These are phyloP conservation scores for Cercopithecus mona DNA, from an alignment of 2,113 vertebrate species.

Conservation along the genomic window DNA sequence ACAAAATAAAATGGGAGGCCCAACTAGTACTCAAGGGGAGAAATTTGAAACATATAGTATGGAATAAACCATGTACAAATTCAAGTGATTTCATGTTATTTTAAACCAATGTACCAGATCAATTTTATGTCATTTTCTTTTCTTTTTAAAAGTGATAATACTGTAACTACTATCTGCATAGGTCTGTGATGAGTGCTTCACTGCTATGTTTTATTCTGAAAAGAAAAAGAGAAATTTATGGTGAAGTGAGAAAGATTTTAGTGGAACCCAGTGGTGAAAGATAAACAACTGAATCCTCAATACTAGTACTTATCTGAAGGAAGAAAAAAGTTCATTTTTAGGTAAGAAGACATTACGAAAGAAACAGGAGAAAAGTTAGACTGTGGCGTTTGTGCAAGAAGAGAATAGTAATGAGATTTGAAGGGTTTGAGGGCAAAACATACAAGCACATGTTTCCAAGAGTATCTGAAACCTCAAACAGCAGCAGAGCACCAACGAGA, in stretches of 20 bases:
- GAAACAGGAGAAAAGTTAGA: conserved; percentile 47
- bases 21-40: neutral
- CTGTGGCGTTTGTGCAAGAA: neutral
- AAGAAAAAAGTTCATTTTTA: neutral
- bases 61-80: conserved; percentile 51
- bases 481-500: neutral
- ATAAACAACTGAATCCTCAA: neutral
- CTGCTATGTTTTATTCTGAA: conserved; percentile 54
- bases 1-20: neutral
- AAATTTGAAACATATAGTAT: conserved; percentile 9
- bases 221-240: neutral
- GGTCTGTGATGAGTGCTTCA: neutral
- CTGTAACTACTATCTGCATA: neutral
- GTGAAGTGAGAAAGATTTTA: neutral
- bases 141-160: neutral
- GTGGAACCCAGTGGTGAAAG: neutral
- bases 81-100: neutral
- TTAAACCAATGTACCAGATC: conserved; percentile 31
- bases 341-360: conserved; percentile 2
- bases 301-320: neutral
- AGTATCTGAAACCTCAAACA: conserved; percentile 49
- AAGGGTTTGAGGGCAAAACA: neutral
- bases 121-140: neutral
- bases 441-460: neutral
- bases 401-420: conserved; percentile 43